Percentiles rank a stretch among this genome's conserved stretches.
These are phyloP conservation scores for Maconellicoccus hirsutus DNA, from an alignment of 1,140 invertebrate genomes.

Conservation along the genomic window DNA sequence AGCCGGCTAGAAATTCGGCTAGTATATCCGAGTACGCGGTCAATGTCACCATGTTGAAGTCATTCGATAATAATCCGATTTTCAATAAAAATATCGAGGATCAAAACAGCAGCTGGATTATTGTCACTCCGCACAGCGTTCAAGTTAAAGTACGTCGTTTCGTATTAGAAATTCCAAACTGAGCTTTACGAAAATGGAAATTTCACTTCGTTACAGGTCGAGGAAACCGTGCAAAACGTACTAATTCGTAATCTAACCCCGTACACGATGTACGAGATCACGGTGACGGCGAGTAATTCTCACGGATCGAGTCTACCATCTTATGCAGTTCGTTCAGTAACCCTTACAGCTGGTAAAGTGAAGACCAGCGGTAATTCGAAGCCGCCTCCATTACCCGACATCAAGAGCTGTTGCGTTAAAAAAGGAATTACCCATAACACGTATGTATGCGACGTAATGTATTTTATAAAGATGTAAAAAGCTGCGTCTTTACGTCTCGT, in stretches of 20 bases:
- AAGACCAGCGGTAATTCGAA: conserved; percentile 38
- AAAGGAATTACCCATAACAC: conserved; percentile 57
- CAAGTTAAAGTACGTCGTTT: conserved; percentile 32
- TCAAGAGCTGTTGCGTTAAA: conserved; percentile 53
- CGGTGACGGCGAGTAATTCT: conserved; percentile 54
- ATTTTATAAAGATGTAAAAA: no score
- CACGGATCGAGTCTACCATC: conserved; percentile 62
- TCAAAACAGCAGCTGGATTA: conserved; percentile 21
- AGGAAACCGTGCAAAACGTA: conserved; percentile 41
- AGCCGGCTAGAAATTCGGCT: conserved; percentile 47
- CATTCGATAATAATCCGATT: conserved; percentile 42
- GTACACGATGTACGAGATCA: conserved; percentile 70
- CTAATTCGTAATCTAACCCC: conserved; percentile 48
- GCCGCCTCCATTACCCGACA: conserved; percentile 53
- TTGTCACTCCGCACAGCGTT: conserved; percentile 31
- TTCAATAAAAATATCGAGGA: conserved; percentile 17
- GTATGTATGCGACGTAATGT: conserved; percentile 32
- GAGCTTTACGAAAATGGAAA: no score
- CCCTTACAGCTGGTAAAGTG: conserved; percentile 46
- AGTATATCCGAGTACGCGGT: conserved; percentile 53
- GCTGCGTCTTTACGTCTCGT: no score
- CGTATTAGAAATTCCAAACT: no score
- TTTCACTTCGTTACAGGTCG: conserved; percentile 38
- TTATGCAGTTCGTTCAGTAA: conserved; percentile 52
- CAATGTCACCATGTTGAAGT: conserved; percentile 54